Percentiles rank a stretch among this genome's conserved stretches.
These are phyloP conservation scores for Pterocles gutturalis DNA, from an alignment of 2,113 vertebrate genomes.

Conservation along the genomic window DNA sequence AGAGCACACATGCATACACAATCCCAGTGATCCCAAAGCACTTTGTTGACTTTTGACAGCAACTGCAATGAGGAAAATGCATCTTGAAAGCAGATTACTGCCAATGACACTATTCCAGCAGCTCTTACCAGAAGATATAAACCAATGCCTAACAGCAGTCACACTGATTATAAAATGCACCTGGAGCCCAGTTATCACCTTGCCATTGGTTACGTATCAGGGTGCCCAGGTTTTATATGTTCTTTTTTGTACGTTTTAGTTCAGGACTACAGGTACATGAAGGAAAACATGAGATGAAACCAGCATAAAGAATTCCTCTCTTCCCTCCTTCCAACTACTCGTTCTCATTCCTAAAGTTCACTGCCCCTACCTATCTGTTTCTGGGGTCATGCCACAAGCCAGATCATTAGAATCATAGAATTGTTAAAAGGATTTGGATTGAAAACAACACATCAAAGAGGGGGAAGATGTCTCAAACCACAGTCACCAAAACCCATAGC, in stretches of 20 bases:
- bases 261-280: neutral
- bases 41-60: neutral
- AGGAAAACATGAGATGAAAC: neutral
- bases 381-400: neutral
- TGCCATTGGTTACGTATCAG: neutral
- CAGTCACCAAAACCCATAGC: neutral
- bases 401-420: neutral
- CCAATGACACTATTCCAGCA: neutral
- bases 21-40: neutral
- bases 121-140: neutral
- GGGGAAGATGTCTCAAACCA: neutral
- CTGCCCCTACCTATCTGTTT: neutral
- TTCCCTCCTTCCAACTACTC: neutral
- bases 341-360: neutral
- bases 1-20: neutral
- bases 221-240: neutral
- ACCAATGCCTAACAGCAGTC: neutral
- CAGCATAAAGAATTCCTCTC: neutral
- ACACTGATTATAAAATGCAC: neutral
- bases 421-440: neutral
- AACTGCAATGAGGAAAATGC: neutral
- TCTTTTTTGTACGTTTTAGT: neutral
- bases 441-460: neutral
- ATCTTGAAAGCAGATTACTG: neutral
- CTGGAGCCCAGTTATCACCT: neutral